phyloP scores from a whole-genome alignment of 2,113 vertebrate species.

The Pitta sordida region DNA sequence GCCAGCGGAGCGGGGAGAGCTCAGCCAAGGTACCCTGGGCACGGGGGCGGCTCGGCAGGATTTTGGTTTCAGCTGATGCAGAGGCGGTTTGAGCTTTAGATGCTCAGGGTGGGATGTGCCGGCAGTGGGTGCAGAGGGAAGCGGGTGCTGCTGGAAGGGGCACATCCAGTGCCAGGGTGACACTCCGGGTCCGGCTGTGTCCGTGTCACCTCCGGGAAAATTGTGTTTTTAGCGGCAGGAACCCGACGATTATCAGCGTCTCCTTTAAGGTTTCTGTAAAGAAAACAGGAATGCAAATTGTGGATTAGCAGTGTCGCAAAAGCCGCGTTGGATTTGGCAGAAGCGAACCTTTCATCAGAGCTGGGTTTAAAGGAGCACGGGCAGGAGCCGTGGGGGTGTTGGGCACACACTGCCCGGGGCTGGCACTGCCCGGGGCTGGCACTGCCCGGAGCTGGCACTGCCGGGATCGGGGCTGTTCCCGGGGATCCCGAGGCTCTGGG shows the following conservation, averaged over 20 bases:
- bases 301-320: rapidly evolving
- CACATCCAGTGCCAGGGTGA: background rate
- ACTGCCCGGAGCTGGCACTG: background rate
- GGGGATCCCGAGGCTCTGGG: background rate
- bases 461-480: background rate
- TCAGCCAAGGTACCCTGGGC: constrained; percentile 79
- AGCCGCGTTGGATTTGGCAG: rapidly evolving
- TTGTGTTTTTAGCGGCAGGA: rapidly evolving
- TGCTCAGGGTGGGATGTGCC: background rate
- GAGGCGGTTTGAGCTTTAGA: background rate
- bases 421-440: rapidly evolving
- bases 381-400: background rate
- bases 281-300: rapidly evolving
- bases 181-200: background rate
- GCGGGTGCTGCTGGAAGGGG: background rate
- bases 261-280: rapidly evolving
- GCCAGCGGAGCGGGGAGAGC: constrained; percentile 86
- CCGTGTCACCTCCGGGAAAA: background rate
- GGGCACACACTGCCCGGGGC: rapidly evolving
- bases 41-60: background rate
- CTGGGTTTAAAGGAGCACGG: background rate
- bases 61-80: too few relatives aligned
- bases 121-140: background rate
- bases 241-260: rapidly evolving
- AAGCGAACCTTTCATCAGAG: rapidly evolving